Percentiles rank a stretch among this genome's conserved stretches.
phyloP scores from a whole-genome alignment of 2,797 vertebrate genomes.

The Rhinella marina region DNA sequence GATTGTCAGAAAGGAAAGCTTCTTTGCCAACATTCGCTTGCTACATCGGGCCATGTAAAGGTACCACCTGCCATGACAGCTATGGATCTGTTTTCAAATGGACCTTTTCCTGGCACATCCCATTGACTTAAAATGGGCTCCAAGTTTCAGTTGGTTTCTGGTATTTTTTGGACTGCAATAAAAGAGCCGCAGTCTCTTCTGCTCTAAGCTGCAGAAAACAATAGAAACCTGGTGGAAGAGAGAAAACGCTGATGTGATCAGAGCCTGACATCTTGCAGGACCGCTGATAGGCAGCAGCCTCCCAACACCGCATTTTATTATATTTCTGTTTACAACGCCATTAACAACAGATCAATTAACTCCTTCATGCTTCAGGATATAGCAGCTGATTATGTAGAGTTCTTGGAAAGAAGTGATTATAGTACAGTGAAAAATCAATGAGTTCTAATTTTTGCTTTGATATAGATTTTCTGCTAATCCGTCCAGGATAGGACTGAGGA shows the following conservation, averaged over 20 bases:
- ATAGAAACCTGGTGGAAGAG: not conserved
- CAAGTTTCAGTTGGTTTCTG: too few relatives aligned
- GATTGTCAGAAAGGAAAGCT: too few relatives aligned
- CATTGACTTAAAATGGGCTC: too few relatives aligned
- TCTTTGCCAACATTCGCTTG: too few relatives aligned
- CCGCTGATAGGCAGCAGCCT: not conserved
- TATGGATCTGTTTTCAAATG: too few relatives aligned
- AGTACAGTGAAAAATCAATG: slow-evolving; percentile 22
- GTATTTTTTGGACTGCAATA: too few relatives aligned
- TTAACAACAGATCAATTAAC: slow-evolving; percentile 45
- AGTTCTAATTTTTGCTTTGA: slow-evolving; percentile 28
- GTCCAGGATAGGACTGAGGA: too few relatives aligned
- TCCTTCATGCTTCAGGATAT: slow-evolving; percentile 30
- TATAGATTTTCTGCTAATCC: slow-evolving; percentile 35
- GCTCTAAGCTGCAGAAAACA: not conserved
- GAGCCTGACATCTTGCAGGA: not conserved
- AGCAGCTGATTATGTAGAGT: slow-evolving; percentile 10
- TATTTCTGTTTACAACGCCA: not conserved
- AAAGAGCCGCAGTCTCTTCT: too few relatives aligned
- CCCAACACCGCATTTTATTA: not conserved
- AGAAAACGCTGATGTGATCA: not conserved
- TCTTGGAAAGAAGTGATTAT: slow-evolving; percentile 26
- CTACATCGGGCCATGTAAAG: too few relatives aligned
- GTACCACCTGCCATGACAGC: too few relatives aligned
- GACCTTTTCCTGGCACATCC: too few relatives aligned